These are phyloP conservation scores for Timandra comae DNA, from an alignment of 2,888 invertebrate genomes.

Conservation along the genomic window DNA sequence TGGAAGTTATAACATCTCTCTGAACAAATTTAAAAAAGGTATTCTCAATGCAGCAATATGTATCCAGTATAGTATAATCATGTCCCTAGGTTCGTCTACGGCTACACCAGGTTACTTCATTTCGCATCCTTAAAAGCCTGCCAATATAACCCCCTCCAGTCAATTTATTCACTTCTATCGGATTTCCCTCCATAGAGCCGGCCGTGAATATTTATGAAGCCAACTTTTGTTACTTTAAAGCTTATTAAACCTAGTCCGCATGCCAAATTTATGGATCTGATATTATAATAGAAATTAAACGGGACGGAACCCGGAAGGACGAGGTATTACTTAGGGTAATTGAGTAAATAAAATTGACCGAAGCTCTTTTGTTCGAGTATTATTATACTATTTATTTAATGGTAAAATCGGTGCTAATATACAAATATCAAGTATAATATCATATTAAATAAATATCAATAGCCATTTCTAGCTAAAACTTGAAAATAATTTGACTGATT, in stretches of 20 bases:
- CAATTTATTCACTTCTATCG: conserved; percentile 54
- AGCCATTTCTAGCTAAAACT: too few relatives aligned
- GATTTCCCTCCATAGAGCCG: conserved; percentile 39
- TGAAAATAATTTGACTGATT: too few relatives aligned
- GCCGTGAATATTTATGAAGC: conserved; percentile 59
- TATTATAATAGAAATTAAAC: conserved; percentile 26
- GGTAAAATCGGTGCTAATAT: too few relatives aligned
- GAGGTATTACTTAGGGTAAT: not conserved
- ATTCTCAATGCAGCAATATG: too few relatives aligned
- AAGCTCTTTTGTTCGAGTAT: not conserved
- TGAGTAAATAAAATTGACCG: not conserved
- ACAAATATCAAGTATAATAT: too few relatives aligned
- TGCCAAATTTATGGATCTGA: conserved; percentile 29
- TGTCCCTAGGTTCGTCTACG: too few relatives aligned
- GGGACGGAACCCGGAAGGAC: conserved; percentile 9
- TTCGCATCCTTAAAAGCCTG: conserved; percentile 10
- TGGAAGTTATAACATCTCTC: too few relatives aligned
- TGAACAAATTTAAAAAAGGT: too few relatives aligned
- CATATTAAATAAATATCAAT: too few relatives aligned
- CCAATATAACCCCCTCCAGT: conserved; percentile 42
- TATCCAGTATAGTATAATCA: too few relatives aligned
- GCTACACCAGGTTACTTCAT: too few relatives aligned
- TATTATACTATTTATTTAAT: too few relatives aligned
- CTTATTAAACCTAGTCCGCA: conserved; percentile 41
- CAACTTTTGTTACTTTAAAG: conserved; percentile 46